Percentiles rank a stretch among this genome's conserved stretches.
These are phyloP conservation scores for Alloscopus bannaensis DNA, from an alignment of 2,888 invertebrate species.

Conservation along the genomic window DNA sequence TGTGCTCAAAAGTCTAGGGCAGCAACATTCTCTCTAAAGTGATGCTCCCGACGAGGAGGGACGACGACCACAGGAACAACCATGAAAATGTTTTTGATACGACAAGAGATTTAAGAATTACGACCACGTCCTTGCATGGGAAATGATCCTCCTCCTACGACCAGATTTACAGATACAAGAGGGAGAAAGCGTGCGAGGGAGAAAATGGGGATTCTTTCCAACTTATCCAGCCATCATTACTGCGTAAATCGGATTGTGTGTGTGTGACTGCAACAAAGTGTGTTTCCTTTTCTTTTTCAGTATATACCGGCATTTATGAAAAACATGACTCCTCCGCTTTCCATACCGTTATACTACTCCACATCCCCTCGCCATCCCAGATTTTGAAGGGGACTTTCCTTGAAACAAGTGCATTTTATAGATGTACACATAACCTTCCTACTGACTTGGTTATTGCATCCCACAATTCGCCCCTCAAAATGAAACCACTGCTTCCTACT, in stretches of 20 bases:
- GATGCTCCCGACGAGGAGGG: no score
- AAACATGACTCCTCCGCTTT: background rate
- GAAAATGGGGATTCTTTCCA: constrained; percentile 31
- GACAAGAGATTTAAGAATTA: constrained; percentile 36
- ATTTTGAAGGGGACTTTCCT: no score
- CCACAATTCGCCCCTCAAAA: no score
- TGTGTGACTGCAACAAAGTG: constrained; percentile 22
- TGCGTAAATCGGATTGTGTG: constrained; percentile 46
- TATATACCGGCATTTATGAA: background rate
- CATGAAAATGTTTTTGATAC: background rate
- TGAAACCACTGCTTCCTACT: no score
- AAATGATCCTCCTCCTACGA: constrained; percentile 41
- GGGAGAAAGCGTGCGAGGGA: background rate
- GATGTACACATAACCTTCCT: no score
- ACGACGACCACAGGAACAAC: no score
- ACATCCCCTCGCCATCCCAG: background rate
- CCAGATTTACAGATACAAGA: constrained; percentile 42
- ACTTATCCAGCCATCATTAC: constrained; percentile 42
- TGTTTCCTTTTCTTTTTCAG: background rate
- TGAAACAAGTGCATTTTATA: no score
- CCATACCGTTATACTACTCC: constrained; percentile 1
- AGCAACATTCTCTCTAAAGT: no score
- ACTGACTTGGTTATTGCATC: no score
- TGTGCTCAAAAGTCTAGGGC: no score
- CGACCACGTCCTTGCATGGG: constrained; percentile 38